Base-by-base conservation (phyloP, 2,113 vertebrate species). In the Calypte anna region DNA sequence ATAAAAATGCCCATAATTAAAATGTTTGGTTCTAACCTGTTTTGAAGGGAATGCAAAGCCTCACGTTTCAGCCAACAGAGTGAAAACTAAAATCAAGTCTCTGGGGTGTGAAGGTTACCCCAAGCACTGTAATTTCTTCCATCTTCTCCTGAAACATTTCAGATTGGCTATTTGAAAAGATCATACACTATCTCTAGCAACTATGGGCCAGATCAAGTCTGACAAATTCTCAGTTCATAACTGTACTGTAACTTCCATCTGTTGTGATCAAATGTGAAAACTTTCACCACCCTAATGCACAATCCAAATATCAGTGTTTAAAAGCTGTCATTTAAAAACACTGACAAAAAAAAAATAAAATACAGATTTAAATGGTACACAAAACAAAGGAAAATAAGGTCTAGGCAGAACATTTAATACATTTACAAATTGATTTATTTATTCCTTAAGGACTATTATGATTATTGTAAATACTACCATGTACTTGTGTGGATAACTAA, bases 1-100 rank as follows among this genome's bases (percentile, higher is more conserved):
- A 67, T 48, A 90, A 77, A 21, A 83, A 46, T 93, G 86, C 59
- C 44, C 21, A 16, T 70, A 91, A 93, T 91, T 83, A 91, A 77
- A 91, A 54, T 3, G 2, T 90, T 94, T 76, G 31, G 51, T 4
- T 5, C 44, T 79, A 84, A 64, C 58, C 6, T 8, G 3, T 62
- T 93, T 86, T 55, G 82, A 88, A 90, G 31, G 27, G 54, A 54
- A 84, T 22, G 13, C 67, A 55, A 94, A 92, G 31, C 58, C 36
- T 82, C 28, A 21, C 10, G 16, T 68, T 91, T 91, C 50, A 55
- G 30, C 58, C 28, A 82, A 22, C 28, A 9, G 19, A 63, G 8
- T 79, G 25, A 84, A 88, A 79, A 58, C 15, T 28, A 59, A 79
- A 82, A 82, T 88, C 15, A 79, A 50, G 69, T 50, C 22, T 44